These are phyloP conservation scores for Haliclona indistincta DNA, from an alignment of 37 sponge, comb jelly and placozoan species.

Conservation along the genomic window DNA sequence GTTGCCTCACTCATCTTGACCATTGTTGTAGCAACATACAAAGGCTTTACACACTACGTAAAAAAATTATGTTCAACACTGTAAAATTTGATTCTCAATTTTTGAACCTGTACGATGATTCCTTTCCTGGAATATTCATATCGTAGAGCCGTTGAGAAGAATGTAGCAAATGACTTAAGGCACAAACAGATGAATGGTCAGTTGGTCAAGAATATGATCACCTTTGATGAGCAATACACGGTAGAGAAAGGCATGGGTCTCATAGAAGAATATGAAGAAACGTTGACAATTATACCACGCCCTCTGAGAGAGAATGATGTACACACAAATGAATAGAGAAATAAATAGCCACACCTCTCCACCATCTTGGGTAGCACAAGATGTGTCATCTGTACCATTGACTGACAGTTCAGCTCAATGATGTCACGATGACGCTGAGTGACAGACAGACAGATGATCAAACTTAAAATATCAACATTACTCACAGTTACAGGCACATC, in stretches of 20 bases:
- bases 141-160: slow-evolving; percentile 14
- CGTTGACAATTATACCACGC: not conserved
- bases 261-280: not conserved
- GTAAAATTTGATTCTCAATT: not conserved
- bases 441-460: not conserved
- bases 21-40: slow-evolving; percentile 23
- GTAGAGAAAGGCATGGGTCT: not conserved
- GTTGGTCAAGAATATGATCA: not conserved
- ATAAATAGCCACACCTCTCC: not conserved
- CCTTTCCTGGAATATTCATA: slow-evolving; percentile 13
- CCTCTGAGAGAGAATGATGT: not conserved
- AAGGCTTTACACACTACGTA: slow-evolving; percentile 20
- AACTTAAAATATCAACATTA: not conserved
- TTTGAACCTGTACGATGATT: slow-evolving; percentile 22
- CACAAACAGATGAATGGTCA: not conserved
- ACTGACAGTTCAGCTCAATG: slow-evolving; percentile 7
- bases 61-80: not conserved
- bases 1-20: not conserved
- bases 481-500: slow-evolving; percentile 31
- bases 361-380: slow-evolving; percentile 25
- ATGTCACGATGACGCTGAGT: slow-evolving; percentile 6
- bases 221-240: not conserved
- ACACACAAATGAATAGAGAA: not conserved
- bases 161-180: not conserved
- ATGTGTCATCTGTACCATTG: slow-evolving; percentile 18